A percentile compares a stretch with the other conserved stretches of the same genome.
Evolutionary conservation across 2,888 invertebrate species (phyloP).

Genomic region (Stenchaetothrips biformis): DNA sequence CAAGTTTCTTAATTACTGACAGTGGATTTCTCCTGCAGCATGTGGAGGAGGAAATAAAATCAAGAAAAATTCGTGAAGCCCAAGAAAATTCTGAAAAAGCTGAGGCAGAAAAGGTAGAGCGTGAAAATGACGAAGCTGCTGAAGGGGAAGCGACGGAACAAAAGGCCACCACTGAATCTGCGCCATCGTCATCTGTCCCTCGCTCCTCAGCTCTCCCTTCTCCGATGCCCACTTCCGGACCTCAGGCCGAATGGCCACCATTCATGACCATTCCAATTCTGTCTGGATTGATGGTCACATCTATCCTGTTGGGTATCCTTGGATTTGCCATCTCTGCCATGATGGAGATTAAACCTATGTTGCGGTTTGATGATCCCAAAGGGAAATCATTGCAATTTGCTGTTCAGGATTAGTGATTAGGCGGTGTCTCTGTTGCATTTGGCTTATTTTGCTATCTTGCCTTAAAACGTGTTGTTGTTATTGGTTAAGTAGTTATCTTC

Average conservation of each 20-base stretch:
- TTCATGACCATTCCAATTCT: conserved; percentile 15
- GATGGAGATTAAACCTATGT: background rate
- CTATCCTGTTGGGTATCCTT: background rate
- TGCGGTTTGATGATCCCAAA: conserved; percentile 12
- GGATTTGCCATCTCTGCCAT: background rate
- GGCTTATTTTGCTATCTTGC: background rate
- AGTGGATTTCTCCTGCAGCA: background rate
- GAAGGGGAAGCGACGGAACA: background rate
- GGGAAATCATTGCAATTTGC: background rate
- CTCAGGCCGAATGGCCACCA: background rate
- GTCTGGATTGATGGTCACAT: background rate
- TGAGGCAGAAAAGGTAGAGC: background rate
- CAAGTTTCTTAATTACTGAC: background rate
- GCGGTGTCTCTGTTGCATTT: background rate
- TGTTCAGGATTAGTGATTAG: background rate
- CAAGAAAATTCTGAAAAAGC: background rate
- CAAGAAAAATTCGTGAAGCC: background rate
- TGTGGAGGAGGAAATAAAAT: background rate
- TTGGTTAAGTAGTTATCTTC: background rate
- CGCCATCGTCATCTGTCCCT: background rate
- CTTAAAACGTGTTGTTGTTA: background rate
- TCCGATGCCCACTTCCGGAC: background rate
- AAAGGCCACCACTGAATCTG: background rate
- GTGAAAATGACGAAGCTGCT: background rate
- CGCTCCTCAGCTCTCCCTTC: background rate